Evolutionary conservation across 2,797 vertebrate genomes (phyloP), one percentile per base, ranked within the genome.

Genomic region (Mallotus villosus): DNA sequence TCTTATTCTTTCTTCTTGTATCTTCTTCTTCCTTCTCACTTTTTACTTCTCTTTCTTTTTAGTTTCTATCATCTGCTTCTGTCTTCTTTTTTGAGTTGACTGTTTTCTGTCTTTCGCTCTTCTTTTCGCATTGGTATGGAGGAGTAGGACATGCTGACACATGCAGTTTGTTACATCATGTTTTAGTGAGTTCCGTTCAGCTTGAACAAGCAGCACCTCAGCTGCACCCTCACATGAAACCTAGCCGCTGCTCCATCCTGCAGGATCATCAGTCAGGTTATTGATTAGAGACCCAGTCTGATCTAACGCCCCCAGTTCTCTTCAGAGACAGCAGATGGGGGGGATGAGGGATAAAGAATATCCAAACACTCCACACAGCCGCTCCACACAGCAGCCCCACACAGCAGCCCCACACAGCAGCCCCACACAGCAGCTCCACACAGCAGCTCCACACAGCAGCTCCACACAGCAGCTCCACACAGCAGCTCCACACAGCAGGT

Each of bases 381-480:
- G n/a, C 37, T 32, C 71, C 85, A 81, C 75, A 81, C 85, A 81
- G 62, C 76, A 57, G 32, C 4, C 37, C 71, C 85, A 81, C 75
- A 81, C 85, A 81, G 62, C 76, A 57, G 32, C 4, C 37, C 71
- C 85, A 81, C 75, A 81, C 85, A 81, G 62, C 76, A 57, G 32
- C 4, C 37, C 71, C 85, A 81, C 75, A 81, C 85, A 81, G 62
- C 76, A 57, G 32, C 4, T 58, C 71, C 85, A 81, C 75, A 81
- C 85, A 81, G 62, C 76, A 57, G 32, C 4, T 58, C 71, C 85
- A 81, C 75, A 81, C 85, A 81, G 62, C 76, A 57, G 32, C 4
- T 58, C 71, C 85, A 81, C 75, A 81, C 85, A 81, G 62, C 76
- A 57, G 32, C 4, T 58, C 71, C 85, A 81, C 75, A 81, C 85